Conservation (phyloP, 2,888 invertebrate species). For the Caenorhabditis imperialis region DNA sequence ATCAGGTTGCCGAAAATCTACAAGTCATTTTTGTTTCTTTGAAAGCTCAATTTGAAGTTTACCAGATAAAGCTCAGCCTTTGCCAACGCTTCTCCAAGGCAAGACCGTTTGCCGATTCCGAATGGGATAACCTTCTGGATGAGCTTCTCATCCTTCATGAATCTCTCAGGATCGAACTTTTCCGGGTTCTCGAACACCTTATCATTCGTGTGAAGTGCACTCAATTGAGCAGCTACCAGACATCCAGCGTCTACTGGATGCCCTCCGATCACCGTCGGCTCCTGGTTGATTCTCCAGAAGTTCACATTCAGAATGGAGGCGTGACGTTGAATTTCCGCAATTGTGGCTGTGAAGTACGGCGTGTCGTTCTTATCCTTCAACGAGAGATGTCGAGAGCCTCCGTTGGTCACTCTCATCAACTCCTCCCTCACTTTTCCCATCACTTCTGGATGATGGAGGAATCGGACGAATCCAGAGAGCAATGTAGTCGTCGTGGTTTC, state of each 20-base stretch:
- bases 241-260: constrained; percentile 29
- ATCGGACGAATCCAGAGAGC: constrained; percentile 34
- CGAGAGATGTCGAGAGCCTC: constrained; percentile 13
- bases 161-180: constrained; percentile 53
- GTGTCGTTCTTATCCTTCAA: constrained; percentile 27
- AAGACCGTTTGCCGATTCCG: constrained; percentile 57
- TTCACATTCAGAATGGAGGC: constrained; percentile 55
- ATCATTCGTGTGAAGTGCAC: constrained; percentile 47
- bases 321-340: constrained; percentile 56
- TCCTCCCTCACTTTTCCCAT: constrained; percentile 43
- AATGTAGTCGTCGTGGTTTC: constrained; percentile 58
- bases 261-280: constrained; percentile 35
- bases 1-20: constrained; percentile 49
- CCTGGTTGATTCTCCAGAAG: constrained; percentile 36
- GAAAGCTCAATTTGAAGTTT: too few species aligned
- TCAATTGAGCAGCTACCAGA: constrained; percentile 50
- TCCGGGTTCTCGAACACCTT: constrained; percentile 36
- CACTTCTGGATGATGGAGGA: constrained; percentile 51
- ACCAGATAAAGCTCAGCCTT: constrained; percentile 59
- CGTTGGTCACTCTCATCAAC: constrained; percentile 33
- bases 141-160: constrained; percentile 36
- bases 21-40: neutral
- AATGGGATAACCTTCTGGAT: constrained; percentile 49
- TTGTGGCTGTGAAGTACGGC: constrained; percentile 26
- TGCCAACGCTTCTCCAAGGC: constrained; percentile 57